Evolutionary conservation across 2,888 invertebrate genomes (phyloP), one percentile per base, ranked within the genome.

Genomic region (Cerceris ruficornis): DNA sequence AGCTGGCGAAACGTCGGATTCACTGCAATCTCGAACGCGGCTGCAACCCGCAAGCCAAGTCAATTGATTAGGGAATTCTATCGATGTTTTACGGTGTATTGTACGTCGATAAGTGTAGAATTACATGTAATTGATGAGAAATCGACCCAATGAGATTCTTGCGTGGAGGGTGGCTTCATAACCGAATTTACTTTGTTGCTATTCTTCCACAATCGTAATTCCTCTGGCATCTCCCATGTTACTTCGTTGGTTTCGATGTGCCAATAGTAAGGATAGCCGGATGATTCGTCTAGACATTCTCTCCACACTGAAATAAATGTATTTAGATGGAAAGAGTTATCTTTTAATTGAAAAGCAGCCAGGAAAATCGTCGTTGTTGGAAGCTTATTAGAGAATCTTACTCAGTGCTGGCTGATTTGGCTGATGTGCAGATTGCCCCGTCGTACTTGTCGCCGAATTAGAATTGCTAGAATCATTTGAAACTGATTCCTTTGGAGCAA

Each of bases 231-330:
- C 77, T 94, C 94, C 95, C 95, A 95, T 9, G 95, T 95, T 0
- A 95, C 95, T 88, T 94, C 94, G 88, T 95, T 94, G 0, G 95
- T 94, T 81, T 93, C 92, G 14, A 93, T 92, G 87, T 95, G 95
- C 95, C 95, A 95, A 85, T 95, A 95, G 88, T 95, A 95, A 0
- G 94, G 93, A 88, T 94, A 95, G 1, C 95, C 95, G 0, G 94
- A 94, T 13, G 92, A 92, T 85, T 94, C 93, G 87, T 95, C 95
- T 81, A 93, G 93, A 86, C 95, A 95, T 89, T 95, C 94, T 93
- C 95, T 94, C 96, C 96, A 95, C 60, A 78, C 87, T 87, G 28
- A 70, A 43, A 64, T 8, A 43, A 14, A 49, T 7, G 55, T 9
- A 43, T 0, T 17, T 64, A 14, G 57, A 67, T 61, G 39, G 52